A percentile compares a stretch with the other conserved stretches of the same genome.
phyloP scores from a whole-genome alignment of 2,888 invertebrate species.

The Buathra laborator region DNA sequence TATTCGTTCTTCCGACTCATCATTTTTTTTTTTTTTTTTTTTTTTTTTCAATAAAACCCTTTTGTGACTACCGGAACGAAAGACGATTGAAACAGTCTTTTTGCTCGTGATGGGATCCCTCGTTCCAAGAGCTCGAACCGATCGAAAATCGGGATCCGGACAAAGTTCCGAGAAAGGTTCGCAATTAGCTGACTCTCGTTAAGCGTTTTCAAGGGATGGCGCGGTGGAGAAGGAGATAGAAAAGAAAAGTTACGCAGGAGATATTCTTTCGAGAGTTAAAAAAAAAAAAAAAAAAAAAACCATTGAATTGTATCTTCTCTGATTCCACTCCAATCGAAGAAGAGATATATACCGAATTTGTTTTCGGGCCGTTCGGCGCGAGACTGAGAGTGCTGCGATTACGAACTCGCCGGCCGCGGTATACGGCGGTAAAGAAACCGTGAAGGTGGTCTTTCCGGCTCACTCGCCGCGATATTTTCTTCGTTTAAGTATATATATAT shows the following conservation, averaged over 20 bases:
- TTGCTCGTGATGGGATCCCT: not conserved
- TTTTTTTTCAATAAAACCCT: not conserved
- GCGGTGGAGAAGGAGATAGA: not conserved
- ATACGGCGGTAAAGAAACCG: constrained; percentile 63
- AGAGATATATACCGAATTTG: constrained; percentile 42
- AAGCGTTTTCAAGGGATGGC: not conserved
- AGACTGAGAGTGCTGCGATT: constrained; percentile 68
- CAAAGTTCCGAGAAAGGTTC: constrained; percentile 39
- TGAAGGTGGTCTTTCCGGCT: constrained; percentile 55
- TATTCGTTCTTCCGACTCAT: not conserved
- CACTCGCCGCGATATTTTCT: constrained; percentile 50
- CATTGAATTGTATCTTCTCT: not conserved
- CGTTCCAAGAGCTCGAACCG: not conserved
- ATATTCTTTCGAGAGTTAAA: not conserved
- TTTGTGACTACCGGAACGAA: not conserved
- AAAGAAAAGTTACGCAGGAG: constrained; percentile 7
- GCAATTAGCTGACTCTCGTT: constrained; percentile 46
- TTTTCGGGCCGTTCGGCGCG: constrained; percentile 66
- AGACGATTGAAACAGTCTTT: constrained; percentile 11
- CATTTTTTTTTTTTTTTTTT: not conserved
- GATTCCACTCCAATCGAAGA: not conserved
- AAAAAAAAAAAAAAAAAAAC: constrained; percentile 19
- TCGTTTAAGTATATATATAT: not conserved
- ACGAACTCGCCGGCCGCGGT: constrained; percentile 58
- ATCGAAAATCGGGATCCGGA: not conserved